These are phyloP conservation scores for Sceloporus undulatus DNA, from an alignment of 2,113 vertebrate genomes.

Conservation along the genomic window DNA sequence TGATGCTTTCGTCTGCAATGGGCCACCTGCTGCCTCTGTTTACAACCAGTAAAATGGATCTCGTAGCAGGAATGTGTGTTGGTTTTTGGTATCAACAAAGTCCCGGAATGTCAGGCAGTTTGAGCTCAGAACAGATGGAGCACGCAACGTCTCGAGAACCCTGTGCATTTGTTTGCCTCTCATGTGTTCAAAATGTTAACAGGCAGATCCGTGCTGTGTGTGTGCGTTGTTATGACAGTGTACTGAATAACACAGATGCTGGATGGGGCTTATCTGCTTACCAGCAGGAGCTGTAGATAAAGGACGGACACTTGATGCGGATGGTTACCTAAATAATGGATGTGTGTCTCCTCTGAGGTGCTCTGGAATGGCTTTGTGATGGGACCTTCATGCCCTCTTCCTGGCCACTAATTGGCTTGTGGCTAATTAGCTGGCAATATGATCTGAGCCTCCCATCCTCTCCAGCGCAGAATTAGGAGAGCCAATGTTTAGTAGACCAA, in stretches of 20 bases:
- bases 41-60: too few species aligned
- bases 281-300: conserved; percentile 51
- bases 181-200: neutral
- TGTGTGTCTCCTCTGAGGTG: rapidly evolving
- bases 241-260: conserved; percentile 22
- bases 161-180: neutral
- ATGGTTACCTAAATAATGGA: conserved; percentile 40
- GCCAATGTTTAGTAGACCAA: neutral
- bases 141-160: too few species aligned
- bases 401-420: neutral
- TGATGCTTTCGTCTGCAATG: too few species aligned
- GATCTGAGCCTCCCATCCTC: conserved; percentile 13
- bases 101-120: too few species aligned
- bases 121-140: too few species aligned
- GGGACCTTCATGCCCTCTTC: conserved; percentile 31
- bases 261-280: neutral
- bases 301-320: conserved; percentile 38
- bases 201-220: too few species aligned
- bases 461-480: neutral
- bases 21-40: too few species aligned
- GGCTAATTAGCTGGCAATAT: conserved; percentile 42
- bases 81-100: too few species aligned
- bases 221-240: neutral
- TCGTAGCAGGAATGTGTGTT: too few species aligned
- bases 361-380: neutral